Evolutionary conservation across 2,113 vertebrate species (phyloP), one percentile per base, ranked within the genome.

Genomic region (Cardinalis cardinalis): DNA sequence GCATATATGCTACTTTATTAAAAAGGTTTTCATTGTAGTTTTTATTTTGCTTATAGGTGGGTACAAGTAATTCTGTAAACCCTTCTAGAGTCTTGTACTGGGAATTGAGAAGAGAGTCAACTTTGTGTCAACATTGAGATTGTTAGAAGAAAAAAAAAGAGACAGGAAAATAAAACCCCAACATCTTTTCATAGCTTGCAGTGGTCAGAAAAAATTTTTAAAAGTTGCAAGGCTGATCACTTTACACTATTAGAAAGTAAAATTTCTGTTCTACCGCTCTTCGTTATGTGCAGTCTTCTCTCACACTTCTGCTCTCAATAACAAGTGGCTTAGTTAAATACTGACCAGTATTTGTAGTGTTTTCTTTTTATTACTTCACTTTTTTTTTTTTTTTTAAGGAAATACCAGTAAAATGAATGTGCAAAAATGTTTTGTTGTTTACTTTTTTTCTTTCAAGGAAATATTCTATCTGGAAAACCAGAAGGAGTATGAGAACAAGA

Each of bases 391-490:
- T 79, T 41, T 26, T 78, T 81, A 32, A 40, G 18, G 16, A 87
- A 91, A 58, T 10, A 20, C 3, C 38, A 81, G 24, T 89, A 71
- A 92, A 72, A 55, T 34, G 1, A 77, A 16, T 43, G 44, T 43
- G 19, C 23, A 44, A 55, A 64, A 8, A 8, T 4, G 3, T 17
- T n/a, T 91, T 19, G 51, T 56, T 72, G 19, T 92, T 89, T 32
- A 38, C 12, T 25, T 68, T 7, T 90, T 83, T 48, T 49, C 15
- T 87, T 90, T 94, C 46, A 84, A 98, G 97, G 97, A 98, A 97
- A 99, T 99, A 63, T 99, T 99, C 96, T 96, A 98, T 11, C 93
- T 99, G 61, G 99, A 99, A 94, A 98, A 98, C 80, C 98, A 98
- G 85, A 98, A 97, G 55, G 99, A 99, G 26, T 97, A 90, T 90